Evolutionary conservation across 2,113 vertebrate genomes (phyloP), one percentile per base, ranked within the genome.

Genomic region (Sarotherodon lohbergeri): DNA sequence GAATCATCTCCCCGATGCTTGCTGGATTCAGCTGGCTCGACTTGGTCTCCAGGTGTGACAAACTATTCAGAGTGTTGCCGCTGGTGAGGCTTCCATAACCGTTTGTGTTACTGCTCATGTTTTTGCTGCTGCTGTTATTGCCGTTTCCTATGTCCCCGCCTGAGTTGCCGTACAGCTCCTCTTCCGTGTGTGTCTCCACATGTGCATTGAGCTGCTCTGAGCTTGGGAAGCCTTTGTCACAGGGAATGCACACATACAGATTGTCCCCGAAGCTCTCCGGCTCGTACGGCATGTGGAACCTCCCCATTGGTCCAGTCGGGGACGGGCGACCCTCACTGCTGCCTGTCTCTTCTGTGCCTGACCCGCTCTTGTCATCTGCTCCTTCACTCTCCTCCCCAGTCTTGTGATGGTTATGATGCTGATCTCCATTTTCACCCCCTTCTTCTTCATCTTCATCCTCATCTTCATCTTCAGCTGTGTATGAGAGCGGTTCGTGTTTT

Each of bases 171-270:
- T 98, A 98, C 22, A 98, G 96, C 94, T 98, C 98, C 90, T 99
- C 99, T 91, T 99, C 99, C 2, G 98, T 98, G 95, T 99, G 99
- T 4, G 98, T 98, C 96, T 99, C 99, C 93, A 99, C 99, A 2
- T 99, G 99, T 19, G 99, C 99, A 4, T 99, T 99, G 91, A 99
- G 98, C 96, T 99, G 98, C 95, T 99, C 99, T 0, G 98, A 99
- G 96, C 98, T 99, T 34, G 99, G 99, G 91, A 99, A 99, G 92
- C 99, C 99, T 93, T 99, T 99, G 90, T 98, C 98, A 2, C 99
- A 99, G 10, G 99, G 99, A 90, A 99, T 99, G 95, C 99, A 99
- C 27, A 99, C 98, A 4, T 99, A 99, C 43, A 99, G 95, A 96
- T 99, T 99, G 97, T 99, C 98, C 0, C 98, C 98, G 56, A 99